These are phyloP conservation scores for Xiphorhynchus erythropygius DNA, from an alignment of 2,797 vertebrate genomes.

Conservation along the genomic window DNA sequence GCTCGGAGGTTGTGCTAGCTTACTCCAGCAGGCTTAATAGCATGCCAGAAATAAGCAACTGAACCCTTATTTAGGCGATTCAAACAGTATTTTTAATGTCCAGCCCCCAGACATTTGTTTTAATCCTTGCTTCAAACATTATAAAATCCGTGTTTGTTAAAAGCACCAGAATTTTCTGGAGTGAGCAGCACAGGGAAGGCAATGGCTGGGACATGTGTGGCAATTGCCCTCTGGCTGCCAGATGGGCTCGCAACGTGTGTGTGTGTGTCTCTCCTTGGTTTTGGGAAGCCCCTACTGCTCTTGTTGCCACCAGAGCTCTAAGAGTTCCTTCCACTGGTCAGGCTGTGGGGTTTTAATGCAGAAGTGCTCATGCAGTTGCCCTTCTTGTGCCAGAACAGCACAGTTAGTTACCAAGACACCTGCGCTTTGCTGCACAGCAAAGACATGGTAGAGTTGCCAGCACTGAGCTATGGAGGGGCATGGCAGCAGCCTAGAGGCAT, in stretches of 20 bases:
- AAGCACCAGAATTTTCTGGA: not conserved
- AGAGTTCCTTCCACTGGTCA: not conserved
- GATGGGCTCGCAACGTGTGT: fast-evolving
- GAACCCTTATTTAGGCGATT: not conserved
- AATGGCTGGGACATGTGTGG: not conserved
- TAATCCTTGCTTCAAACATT: not conserved
- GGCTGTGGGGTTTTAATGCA: not conserved
- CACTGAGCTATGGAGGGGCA: not conserved
- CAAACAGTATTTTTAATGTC: not conserved
- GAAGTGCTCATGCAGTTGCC: not conserved
- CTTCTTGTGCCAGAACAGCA: not conserved
- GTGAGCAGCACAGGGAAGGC: not conserved
- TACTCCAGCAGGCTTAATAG: not conserved
- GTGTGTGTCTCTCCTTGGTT: not conserved
- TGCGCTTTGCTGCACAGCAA: not conserved
- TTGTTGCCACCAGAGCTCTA: not conserved
- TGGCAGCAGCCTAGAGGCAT: not conserved
- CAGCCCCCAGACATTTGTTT: not conserved
- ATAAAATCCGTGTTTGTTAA: not conserved
- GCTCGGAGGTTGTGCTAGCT: not conserved
- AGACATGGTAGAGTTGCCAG: not conserved
- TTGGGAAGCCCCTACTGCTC: not conserved
- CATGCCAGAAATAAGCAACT: not conserved
- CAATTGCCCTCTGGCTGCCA: not conserved
- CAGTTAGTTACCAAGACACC: not conserved